Evolutionary conservation across 2,888 invertebrate species (phyloP), one percentile per base, ranked within the genome.

Genomic region (Bombylius major): DNA sequence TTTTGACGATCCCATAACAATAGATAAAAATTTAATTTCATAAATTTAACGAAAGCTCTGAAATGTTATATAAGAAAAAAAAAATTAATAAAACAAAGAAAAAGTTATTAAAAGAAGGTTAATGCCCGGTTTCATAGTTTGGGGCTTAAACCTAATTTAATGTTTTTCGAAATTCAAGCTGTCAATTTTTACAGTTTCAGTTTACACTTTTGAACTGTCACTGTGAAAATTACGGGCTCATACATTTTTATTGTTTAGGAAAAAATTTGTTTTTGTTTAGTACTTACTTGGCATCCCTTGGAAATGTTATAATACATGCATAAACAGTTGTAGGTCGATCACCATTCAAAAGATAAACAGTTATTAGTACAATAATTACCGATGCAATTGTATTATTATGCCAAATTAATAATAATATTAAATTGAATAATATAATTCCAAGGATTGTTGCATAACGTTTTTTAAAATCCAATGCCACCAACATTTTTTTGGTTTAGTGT

Each of bases 41-140:
- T 50, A 31, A 84, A 79, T 1, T 81, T 78, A 3, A 69, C 66
- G 0, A 76, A 69, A 12, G 82, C 82, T 50, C 84, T 84, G 70
- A 2, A 76, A 75, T 61, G 6, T 12, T 3, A 3, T 3, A 39
- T 9, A 9, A 39, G 39, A 9, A 39, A 39, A 39, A 39, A 11
- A 39, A 39, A 39, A 9, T 39, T 39, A 39, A 39, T 39, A 39
- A 39, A 39, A 39, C 39, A 11, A 9, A 39, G 8, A 39, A 39
- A 9, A 60, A 47, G 60, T 55, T 56, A 5, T 54, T 51, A 48
- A 23, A 45, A 13, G 32, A 5, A 9, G 13, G 39, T 47, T 39
- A 42, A 23, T 23, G 23, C 23, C 23, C 23, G 23, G 23, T 23
- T 23, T 23, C 23, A 23, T 23, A 23, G 3, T 2, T 23, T 23